These are phyloP conservation scores for Potorous gilbertii DNA, from an alignment of 2,797 vertebrate genomes.

Conservation along the genomic window DNA sequence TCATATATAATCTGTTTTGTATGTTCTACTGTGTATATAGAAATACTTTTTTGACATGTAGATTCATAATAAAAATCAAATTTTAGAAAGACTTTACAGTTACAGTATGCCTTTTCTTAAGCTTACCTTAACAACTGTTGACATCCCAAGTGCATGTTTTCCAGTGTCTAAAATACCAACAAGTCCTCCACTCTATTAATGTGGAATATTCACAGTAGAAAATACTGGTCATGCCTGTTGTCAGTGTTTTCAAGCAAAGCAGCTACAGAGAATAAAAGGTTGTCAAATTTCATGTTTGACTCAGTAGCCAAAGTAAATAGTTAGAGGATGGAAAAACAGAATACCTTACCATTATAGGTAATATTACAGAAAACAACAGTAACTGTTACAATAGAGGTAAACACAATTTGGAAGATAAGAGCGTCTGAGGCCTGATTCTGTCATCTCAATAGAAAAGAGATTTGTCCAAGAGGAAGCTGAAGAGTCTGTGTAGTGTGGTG, in stretches of 20 bases:
- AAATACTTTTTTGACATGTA: background rate
- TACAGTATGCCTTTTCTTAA: background rate
- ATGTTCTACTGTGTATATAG: background rate
- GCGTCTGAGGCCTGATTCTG: background rate
- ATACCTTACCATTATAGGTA: background rate
- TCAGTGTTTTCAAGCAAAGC: background rate
- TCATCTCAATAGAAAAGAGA: background rate
- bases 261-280: background rate
- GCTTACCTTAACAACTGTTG: background rate
- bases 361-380: background rate
- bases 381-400: background rate
- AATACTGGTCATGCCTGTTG: background rate
- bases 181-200: background rate
- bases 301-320: background rate
- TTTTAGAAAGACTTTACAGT: background rate
- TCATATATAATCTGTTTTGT: background rate
- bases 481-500: background rate
- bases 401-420: background rate
- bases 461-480: background rate
- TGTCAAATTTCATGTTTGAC: background rate
- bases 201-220: background rate
- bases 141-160: background rate
- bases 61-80: background rate
- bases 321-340: background rate
- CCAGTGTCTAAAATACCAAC: background rate